Conservation (phyloP, 2,888 invertebrate genomes). For the Scaptomyza flava region DNA sequence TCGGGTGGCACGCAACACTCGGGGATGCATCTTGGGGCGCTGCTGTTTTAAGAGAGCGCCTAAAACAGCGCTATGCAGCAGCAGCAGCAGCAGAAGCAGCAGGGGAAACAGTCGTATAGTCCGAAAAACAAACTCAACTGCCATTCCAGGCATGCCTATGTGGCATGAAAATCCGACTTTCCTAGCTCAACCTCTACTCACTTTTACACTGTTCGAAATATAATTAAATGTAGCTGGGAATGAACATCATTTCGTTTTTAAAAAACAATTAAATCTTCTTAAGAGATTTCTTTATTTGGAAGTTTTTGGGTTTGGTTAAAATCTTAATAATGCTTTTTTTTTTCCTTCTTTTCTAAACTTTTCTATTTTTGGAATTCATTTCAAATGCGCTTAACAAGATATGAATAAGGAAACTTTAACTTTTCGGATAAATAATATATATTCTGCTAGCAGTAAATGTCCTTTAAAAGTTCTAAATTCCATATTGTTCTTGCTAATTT, state of each 20-base stretch:
- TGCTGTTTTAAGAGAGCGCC: conserved; percentile 9
- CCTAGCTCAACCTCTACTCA: background rate
- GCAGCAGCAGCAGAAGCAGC: background rate
- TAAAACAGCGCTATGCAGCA: conserved; percentile 47
- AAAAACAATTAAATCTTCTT: too few relatives aligned
- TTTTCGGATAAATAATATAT: too few relatives aligned
- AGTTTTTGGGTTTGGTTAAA: too few relatives aligned
- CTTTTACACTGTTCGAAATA: conserved; percentile 3
- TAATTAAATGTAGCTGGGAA: too few relatives aligned
- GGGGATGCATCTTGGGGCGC: conserved; percentile 10
- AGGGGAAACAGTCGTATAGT: conserved; percentile 10
- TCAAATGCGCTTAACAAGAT: too few relatives aligned
- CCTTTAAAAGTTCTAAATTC: too few relatives aligned
- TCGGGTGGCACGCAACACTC: background rate
- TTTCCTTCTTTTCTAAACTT: too few relatives aligned
- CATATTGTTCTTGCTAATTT: background rate
- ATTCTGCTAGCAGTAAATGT: too few relatives aligned
- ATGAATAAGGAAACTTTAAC: background rate
- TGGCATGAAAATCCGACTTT: conserved; percentile 9
- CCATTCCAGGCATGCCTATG: conserved; percentile 58
- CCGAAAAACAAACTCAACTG: conserved; percentile 62
- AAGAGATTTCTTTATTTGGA: too few relatives aligned
- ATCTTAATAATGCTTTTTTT: too few relatives aligned
- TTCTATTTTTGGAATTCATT: too few relatives aligned
- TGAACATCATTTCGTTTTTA: too few relatives aligned